phyloP scores from a whole-genome alignment of 2,797 vertebrate genomes.

The Onychomys torridus region DNA sequence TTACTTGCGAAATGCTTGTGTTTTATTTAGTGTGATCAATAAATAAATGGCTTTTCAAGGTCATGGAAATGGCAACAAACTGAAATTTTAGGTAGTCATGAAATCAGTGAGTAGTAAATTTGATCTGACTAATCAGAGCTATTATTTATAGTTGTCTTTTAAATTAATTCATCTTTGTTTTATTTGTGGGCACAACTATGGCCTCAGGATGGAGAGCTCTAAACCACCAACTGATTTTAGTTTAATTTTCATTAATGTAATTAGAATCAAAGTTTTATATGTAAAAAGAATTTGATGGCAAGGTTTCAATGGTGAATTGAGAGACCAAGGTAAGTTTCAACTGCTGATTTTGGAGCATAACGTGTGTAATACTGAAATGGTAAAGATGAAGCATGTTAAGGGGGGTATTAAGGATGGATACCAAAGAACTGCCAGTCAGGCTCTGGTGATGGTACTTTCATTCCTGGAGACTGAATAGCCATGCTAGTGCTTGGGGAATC shows the following conservation, averaged over 20 bases:
- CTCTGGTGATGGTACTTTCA: fast-evolving
- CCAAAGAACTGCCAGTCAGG: fast-evolving
- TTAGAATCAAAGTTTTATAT: not conserved
- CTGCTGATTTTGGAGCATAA: not conserved
- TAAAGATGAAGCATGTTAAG: not conserved
- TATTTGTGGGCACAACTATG: not conserved
- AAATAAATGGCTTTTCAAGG: not conserved
- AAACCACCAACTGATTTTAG: not conserved
- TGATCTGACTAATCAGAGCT: not conserved
- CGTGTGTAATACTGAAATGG: not conserved
- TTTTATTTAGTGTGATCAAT: not conserved
- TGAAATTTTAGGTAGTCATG: not conserved
- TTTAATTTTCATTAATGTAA: not conserved
- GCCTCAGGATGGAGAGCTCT: not conserved
- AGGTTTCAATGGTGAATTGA: not conserved
- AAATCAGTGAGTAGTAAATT: not conserved
- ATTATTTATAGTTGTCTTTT: not conserved
- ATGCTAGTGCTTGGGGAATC: not conserved
- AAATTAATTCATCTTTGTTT: not conserved
- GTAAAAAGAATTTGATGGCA: not conserved
- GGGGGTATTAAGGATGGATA: not conserved
- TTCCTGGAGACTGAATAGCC: not conserved
- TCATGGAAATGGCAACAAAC: not conserved
- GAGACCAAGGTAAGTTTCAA: not conserved
- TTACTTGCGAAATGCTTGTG: not conserved